These are phyloP conservation scores for Halichoeres trimaculatus DNA, from an alignment of 2,113 vertebrate genomes.

Conservation along the genomic window DNA sequence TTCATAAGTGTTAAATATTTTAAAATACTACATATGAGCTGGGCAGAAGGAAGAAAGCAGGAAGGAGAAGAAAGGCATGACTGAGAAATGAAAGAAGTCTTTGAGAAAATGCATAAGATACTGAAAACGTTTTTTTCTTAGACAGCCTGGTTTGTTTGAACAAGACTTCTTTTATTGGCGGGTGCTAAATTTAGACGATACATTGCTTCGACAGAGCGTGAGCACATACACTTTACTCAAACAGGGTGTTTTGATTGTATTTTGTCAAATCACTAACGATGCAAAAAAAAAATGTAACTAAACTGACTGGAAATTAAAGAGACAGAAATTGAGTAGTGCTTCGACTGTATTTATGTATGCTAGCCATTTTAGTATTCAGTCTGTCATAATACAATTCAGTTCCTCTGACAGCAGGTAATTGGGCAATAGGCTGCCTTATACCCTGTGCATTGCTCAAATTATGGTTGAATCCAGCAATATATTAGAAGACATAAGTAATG, in stretches of 20 bases:
- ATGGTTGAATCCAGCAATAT: background rate
- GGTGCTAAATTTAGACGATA: background rate
- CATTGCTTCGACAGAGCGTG: background rate
- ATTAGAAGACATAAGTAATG: background rate
- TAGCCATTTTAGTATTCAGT: background rate
- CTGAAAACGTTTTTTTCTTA: background rate
- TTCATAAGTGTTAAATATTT: slow-evolving; percentile 61
- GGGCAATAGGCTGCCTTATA: background rate
- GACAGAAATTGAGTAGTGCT: background rate
- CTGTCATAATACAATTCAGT: background rate
- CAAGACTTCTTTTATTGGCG: background rate
- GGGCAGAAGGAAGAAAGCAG: slow-evolving; percentile 2
- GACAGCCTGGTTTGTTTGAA: background rate
- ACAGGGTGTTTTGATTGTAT: background rate
- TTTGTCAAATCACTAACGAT: background rate
- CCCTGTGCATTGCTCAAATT: background rate
- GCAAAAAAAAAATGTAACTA: no score
- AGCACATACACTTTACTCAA: background rate
- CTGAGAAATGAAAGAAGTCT: background rate
- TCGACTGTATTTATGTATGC: background rate
- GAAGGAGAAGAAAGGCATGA: background rate
- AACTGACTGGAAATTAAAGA: background rate
- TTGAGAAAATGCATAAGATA: background rate
- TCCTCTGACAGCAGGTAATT: slow-evolving; percentile 8
- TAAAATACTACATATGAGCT: slow-evolving; percentile 39